phyloP scores from a whole-genome alignment of 2,113 vertebrate genomes.

The Panthera uncia region DNA sequence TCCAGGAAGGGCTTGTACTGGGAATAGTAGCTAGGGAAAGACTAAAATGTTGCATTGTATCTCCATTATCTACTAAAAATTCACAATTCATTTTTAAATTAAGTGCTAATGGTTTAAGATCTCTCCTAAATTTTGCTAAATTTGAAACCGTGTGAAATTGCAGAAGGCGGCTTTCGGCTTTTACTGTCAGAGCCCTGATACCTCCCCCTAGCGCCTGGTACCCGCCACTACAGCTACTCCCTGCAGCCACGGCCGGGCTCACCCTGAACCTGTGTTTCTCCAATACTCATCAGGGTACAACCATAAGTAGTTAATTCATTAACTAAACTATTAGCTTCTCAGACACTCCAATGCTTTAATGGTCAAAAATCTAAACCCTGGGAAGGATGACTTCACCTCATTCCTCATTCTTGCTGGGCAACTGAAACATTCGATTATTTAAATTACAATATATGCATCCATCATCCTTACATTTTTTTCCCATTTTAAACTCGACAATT shows the following conservation, averaged over 20 bases:
- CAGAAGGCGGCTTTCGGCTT: background rate
- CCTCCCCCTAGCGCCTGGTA: background rate
- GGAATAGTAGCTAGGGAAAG: background rate
- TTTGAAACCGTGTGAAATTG: background rate
- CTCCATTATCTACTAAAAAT: background rate
- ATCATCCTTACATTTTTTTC: background rate
- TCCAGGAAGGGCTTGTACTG: background rate
- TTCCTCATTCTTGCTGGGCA: background rate
- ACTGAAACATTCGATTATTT: slow-evolving; percentile 9
- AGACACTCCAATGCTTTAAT: background rate
- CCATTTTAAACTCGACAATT: background rate
- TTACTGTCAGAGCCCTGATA: background rate
- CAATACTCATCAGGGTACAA: background rate
- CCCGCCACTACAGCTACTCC: background rate
- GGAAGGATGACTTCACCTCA: background rate
- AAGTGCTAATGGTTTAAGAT: background rate
- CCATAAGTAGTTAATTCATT: background rate
- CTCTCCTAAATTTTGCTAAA: background rate
- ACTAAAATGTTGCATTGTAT: background rate
- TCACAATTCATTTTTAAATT: slow-evolving; percentile 14
- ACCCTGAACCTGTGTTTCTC: background rate
- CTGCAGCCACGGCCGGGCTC: background rate
- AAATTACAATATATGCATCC: background rate
- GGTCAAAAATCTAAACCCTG: background rate
- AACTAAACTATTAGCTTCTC: background rate